Conservation (phyloP, 1,140 invertebrate species). For the Coptotermes formosanus region DNA sequence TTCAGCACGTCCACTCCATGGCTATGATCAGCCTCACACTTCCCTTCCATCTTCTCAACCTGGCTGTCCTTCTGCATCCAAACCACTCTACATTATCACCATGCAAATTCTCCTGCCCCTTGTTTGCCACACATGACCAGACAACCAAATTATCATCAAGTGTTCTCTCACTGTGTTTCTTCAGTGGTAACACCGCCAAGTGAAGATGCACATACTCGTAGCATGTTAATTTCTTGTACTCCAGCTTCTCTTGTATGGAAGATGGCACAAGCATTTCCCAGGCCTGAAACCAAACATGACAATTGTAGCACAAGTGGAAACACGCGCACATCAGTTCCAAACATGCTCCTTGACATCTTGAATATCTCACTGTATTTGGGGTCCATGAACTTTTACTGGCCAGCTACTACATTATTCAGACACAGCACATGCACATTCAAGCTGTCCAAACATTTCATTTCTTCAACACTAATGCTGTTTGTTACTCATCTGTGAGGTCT, state of each 20-base stretch:
- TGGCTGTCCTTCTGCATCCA: background rate
- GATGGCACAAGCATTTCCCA: constrained; percentile 38
- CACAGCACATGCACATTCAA: too few relatives aligned
- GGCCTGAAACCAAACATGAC: constrained; percentile 32
- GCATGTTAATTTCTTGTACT: constrained; percentile 44
- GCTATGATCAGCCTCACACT: constrained; percentile 31
- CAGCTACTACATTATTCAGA: too few relatives aligned
- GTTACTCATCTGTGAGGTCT: too few relatives aligned
- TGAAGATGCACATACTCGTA: constrained; percentile 55
- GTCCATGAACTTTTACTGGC: too few relatives aligned
- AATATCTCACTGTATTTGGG: too few relatives aligned
- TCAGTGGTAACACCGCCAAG: constrained; percentile 52
- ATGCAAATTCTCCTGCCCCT: background rate
- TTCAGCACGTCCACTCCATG: constrained; percentile 52
- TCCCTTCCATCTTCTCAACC: constrained; percentile 17
- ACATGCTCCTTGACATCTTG: too few relatives aligned
- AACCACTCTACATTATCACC: background rate
- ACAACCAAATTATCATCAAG: too few relatives aligned
- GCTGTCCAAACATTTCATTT: too few relatives aligned
- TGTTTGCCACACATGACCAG: background rate
- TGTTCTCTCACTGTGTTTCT: constrained; percentile 29
- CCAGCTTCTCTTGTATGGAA: constrained; percentile 34
- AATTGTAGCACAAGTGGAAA: too few relatives aligned
- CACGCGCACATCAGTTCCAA: too few relatives aligned
- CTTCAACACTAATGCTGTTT: too few relatives aligned